A percentile compares a stretch with the other conserved stretches of the same genome.
phyloP scores from a whole-genome alignment of 2,113 vertebrate species.

The Apaloderma vittatum region DNA sequence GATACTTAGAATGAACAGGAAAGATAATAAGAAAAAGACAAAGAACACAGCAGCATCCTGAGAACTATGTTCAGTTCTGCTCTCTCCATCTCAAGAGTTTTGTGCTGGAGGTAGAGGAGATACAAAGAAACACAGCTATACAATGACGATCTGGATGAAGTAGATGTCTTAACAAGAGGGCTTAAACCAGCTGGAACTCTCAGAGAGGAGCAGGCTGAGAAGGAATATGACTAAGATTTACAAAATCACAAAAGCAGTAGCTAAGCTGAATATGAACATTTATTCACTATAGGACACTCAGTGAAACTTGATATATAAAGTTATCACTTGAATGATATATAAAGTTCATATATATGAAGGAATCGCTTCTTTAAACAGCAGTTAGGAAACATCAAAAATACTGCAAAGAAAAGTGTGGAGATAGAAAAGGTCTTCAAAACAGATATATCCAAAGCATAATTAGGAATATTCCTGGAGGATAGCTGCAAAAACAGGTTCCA shows the following conservation, averaged over 20 bases:
- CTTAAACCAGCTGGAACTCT: not conserved
- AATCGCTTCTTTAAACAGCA: not conserved
- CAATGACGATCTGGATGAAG: not conserved
- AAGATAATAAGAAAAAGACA: not conserved
- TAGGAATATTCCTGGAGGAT: not conserved
- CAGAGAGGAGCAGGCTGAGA: not conserved
- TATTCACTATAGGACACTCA: not conserved
- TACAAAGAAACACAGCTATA: not conserved
- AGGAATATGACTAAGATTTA: not conserved
- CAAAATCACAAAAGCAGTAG: not conserved
- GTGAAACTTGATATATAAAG: not conserved
- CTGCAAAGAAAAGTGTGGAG: not conserved
- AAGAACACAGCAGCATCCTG: not conserved
- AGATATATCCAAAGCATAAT: accelerated
- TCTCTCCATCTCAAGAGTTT: not conserved
- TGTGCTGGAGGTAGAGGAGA: not conserved
- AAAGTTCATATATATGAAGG: not conserved
- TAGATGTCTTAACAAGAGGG: not conserved
- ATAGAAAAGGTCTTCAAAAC: not conserved
- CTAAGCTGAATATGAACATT: not conserved
- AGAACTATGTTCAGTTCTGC: not conserved
- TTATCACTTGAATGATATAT: not conserved
- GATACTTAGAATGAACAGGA: not conserved
- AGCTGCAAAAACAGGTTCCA: not conserved
- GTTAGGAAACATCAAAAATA: not conserved